Base-by-base conservation (phyloP, 1,140 invertebrate species). In the Scylla paramamosain region DNA sequence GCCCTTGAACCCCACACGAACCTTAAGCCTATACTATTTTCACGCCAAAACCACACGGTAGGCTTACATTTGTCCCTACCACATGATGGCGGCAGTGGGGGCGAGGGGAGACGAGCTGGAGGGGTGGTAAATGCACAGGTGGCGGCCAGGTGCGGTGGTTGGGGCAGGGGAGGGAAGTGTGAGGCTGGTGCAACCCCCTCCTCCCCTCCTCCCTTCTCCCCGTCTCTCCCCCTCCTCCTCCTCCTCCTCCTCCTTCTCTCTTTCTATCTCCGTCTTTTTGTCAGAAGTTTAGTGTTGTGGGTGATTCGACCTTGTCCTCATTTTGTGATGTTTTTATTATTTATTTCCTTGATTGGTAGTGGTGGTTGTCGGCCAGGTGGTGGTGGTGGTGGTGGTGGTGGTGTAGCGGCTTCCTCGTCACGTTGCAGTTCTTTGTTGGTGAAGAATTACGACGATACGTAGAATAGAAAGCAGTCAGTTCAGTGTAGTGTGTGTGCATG, bases 131-230 rank as follows among this genome's bases (percentile, higher is more conserved):
- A 77, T 77, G 67, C 67, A 77, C 67, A 77, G 67, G 67, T 77
- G 67, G 67, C 67, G 67, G 25, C 10, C 67, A 46, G 45, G 32
- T 46, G 45, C 32, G 86, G 14, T 16, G 32, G 28, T 1, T 29
- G 31, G 29, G 32, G 86, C 6, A 25, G 14, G 86, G 86, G 86
- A 45, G 86, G 86, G 67, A 77, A 20, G 67, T 77, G 67, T n/a
- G 67, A 77, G 67, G 67, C 67, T 77, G 67, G 67, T n/a, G 67
- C 67, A 77, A 77, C 67, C 67, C 67, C 86, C 45, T 28, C 31
- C 31, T 25, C 86, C 32, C 86, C 45, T 8, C 25, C 86, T 88
- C 86, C 45, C 86, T 88, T 12, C 86, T 46, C 86, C 45, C 10
- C 31, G 12, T 32, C 86, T 87, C 86, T 31, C 14, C 12, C 25